Evolutionary conservation across 2,113 vertebrate genomes (phyloP), one percentile per base, ranked within the genome.

Genomic region (Hemibagrus wyckioides): DNA sequence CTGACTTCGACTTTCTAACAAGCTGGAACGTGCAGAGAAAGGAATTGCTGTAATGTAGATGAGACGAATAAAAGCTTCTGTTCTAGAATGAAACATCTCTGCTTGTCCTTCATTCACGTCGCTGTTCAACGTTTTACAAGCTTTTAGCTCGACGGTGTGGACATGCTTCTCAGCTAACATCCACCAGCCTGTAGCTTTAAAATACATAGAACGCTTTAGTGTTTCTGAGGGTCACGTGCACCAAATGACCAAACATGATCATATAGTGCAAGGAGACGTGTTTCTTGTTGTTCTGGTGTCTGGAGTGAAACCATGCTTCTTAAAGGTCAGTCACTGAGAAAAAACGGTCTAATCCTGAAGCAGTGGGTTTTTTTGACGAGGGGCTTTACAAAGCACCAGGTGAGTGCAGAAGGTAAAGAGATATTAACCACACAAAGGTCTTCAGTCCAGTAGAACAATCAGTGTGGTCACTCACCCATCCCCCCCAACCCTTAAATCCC

Each of bases 321-420:
- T 75, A 61, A 50, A 50, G 2, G 36, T 73, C 17, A 86, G 19
- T 33, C 44, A 28, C 59, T 33, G 33, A 33, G 50, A 30, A 87
- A 85, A 82, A 71, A 73, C n/a, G n/a, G 63, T 48, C 85, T 73
- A 87, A 82, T 87, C 79, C 63, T 30, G n/a, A 21, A 25, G 44
- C 52, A 57, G 25, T 82, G 39, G 13, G 77, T 65, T 57, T 83
- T 65, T 25, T 81, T 23, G 25, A 36, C 84, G 54, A 33, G 80
- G 33, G 3, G n/a, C 71, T 63, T 59, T 80, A 39, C 39, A 61
- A 30, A 44, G 54, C 50, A 81, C 65, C 76, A 88, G 76, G 76
- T 85, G 61, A 82, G 54, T 33, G 36, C 81, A 57, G 44, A 57
- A 80, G 73, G 59, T 77, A 80, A 80, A 84, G 36, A 39, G 75